Evolutionary conservation across 2,797 vertebrate genomes (phyloP), one percentile per base, ranked within the genome.

Genomic region (Potorous gilbertii): DNA sequence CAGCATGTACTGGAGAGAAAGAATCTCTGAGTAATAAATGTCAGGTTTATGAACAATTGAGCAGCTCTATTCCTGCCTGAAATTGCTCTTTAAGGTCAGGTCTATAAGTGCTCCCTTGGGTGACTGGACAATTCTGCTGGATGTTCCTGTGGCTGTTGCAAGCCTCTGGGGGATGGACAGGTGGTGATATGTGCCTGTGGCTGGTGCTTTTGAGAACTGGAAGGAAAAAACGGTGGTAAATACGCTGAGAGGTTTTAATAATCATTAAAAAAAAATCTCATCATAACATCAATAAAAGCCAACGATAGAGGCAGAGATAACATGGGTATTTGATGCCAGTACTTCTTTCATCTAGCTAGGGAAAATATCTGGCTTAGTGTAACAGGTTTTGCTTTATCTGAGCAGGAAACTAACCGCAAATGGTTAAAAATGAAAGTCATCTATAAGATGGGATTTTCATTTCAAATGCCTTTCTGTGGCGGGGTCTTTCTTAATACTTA

Each of bases 11-110:
- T 96, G 96, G 93, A 93, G 93, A 98, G 96, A 96, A 97, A 98
- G 98, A 97, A 95, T 97, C 97, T 98, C 94, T 0, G 14, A 97
- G 98, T 98, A 98, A 98, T 98, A 98, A 98, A 98, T 98, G 98
- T 98, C 98, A 98, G 98, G 97, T 98, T 99, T 98, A 98, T 98
- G 98, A 98, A 98, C 98, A 98, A 98, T 97, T 92, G 98, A 98
- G 97, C 97, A 96, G 98, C 98, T 98, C 98, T 24, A 52, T 91
- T 97, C 97, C 98, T 74, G 97, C 97, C 98, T 94, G 0, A 97
- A 98, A 98, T 98, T 98, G 98, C 97, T 98, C 98, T 98, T 98
- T 98, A 98, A 98, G 98, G 98, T 98, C 98, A 98, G 93, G 0
- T 13, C 97, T 52, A 3, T 92, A 97, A 98, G 97, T 55, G 97